These are phyloP conservation scores for Cheilinus undulatus DNA, from an alignment of 2,113 vertebrate genomes.

Conservation along the genomic window DNA sequence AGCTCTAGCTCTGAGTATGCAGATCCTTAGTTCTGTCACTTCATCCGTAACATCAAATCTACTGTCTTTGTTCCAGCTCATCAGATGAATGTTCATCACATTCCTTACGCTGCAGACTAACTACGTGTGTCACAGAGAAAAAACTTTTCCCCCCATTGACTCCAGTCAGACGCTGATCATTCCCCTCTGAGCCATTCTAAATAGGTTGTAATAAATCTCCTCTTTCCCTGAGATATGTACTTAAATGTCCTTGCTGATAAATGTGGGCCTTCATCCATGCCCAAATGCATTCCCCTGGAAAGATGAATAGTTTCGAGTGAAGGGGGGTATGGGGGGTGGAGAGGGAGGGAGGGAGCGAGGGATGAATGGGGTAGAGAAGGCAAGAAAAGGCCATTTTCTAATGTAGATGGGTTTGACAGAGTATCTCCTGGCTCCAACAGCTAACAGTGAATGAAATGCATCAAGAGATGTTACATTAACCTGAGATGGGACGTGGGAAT, in stretches of 20 bases:
- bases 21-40: neutral
- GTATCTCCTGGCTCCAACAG: slow-evolving; percentile 64
- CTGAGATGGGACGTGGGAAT: neutral
- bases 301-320: slow-evolving; percentile 73
- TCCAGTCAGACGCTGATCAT: slow-evolving; percentile 38
- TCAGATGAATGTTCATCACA: slow-evolving; percentile 4
- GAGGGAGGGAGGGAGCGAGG: slow-evolving; percentile 1
- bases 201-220: slow-evolving; percentile 72
- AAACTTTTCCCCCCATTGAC: slow-evolving; percentile 32
- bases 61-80: slow-evolving; percentile 27
- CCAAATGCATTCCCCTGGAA: slow-evolving; percentile 61
- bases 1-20: neutral
- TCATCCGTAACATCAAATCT: neutral
- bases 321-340: slow-evolving; percentile 21
- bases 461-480: slow-evolving; percentile 78
- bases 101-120: slow-evolving; percentile 13
- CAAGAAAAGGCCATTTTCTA: slow-evolving; percentile 69
- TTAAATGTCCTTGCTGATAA: slow-evolving; percentile 73
- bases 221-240: slow-evolving; percentile 67
- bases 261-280: slow-evolving; percentile 71
- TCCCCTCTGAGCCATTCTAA: slow-evolving; percentile 53
- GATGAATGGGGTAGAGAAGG: slow-evolving; percentile 17
- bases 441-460: slow-evolving; percentile 80
- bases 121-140: slow-evolving; percentile 7
- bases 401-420: slow-evolving; percentile 78